Percentiles rank a stretch among this genome's conserved stretches.
Conservation (phyloP, 2,888 invertebrate species). For the Catocala sponsa region DNA sequence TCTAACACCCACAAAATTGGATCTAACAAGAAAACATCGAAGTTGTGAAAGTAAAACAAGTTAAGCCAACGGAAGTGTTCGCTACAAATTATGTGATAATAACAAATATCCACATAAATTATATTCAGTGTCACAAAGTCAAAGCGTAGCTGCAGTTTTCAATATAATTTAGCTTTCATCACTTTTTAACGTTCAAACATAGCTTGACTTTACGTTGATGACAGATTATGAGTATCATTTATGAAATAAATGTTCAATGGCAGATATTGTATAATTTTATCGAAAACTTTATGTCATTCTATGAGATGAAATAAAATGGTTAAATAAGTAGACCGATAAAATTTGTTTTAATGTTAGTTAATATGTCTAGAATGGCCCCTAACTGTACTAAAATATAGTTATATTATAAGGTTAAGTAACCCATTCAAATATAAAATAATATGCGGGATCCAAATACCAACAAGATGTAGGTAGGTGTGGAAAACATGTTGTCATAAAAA, state of each 20-base stretch:
- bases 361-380: too few relatives aligned
- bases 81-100: slow-evolving; percentile 17
- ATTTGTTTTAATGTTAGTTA: too few relatives aligned
- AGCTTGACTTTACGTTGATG: slow-evolving; percentile 25
- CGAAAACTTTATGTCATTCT: neutral
- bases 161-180: slow-evolving; percentile 31
- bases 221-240: slow-evolving; percentile 30
- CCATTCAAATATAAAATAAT: too few relatives aligned
- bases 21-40: slow-evolving; percentile 10
- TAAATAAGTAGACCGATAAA: neutral
- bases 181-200: slow-evolving; percentile 22
- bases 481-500: too few relatives aligned
- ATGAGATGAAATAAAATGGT: neutral
- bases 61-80: slow-evolving; percentile 7
- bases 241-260: slow-evolving; percentile 21
- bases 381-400: too few relatives aligned
- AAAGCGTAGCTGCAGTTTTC: slow-evolving; percentile 32
- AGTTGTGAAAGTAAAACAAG: slow-evolving; percentile 3
- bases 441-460: too few relatives aligned
- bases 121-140: slow-evolving; percentile 24
- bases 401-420: too few relatives aligned
- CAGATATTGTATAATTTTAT: slow-evolving; percentile 11
- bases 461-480: too few relatives aligned
- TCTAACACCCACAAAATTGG: neutral
- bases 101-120: slow-evolving; percentile 24